These are phyloP conservation scores for Brotula barbata DNA, from an alignment of 2,797 vertebrate species.

Conservation along the genomic window DNA sequence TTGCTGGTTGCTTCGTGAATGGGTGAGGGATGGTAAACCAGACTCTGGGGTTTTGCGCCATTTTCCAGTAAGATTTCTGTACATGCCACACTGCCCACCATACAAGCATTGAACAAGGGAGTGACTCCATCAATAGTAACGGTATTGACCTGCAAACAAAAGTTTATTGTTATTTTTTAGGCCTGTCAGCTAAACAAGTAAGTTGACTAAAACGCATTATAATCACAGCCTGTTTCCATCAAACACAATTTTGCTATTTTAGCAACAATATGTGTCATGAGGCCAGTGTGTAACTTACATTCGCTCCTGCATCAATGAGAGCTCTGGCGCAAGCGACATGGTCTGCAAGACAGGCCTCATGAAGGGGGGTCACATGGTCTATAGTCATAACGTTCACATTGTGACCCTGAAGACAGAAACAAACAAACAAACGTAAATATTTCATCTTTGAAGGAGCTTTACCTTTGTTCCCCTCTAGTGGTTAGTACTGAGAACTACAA, in stretches of 20 bases:
- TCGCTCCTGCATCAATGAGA: slow-evolving; percentile 93
- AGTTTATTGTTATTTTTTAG: slow-evolving; percentile 62
- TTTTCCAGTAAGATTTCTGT: slow-evolving; percentile 88
- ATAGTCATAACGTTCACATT: slow-evolving; percentile 92
- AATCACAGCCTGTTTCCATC: slow-evolving; percentile 42
- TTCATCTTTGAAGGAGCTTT: not conserved
- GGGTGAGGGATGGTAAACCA: slow-evolving; percentile 88
- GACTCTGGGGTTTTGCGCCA: slow-evolving; percentile 87
- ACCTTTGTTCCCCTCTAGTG: slow-evolving; percentile 42
- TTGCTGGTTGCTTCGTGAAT: slow-evolving; percentile 90
- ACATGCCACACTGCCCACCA: slow-evolving; percentile 86
- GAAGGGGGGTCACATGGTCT: slow-evolving; percentile 92
- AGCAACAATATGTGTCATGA: slow-evolving; percentile 43
- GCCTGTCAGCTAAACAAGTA: slow-evolving; percentile 44
- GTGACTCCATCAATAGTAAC: slow-evolving; percentile 92
- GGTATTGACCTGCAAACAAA: slow-evolving; percentile 85
- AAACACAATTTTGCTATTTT: slow-evolving; percentile 31
- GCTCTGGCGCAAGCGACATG: slow-evolving; percentile 89
- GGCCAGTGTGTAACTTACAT: slow-evolving; percentile 80
- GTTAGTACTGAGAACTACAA: slow-evolving; percentile 23
- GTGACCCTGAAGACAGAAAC: slow-evolving; percentile 83
- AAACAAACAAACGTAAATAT: slow-evolving; percentile 30
- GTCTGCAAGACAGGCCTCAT: slow-evolving; percentile 91
- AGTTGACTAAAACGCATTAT: slow-evolving; percentile 50
- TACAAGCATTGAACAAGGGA: slow-evolving; percentile 90